Evolutionary conservation across 2,113 vertebrate species (phyloP).

Genomic region (Dicerorhinus sumatrensis): DNA sequence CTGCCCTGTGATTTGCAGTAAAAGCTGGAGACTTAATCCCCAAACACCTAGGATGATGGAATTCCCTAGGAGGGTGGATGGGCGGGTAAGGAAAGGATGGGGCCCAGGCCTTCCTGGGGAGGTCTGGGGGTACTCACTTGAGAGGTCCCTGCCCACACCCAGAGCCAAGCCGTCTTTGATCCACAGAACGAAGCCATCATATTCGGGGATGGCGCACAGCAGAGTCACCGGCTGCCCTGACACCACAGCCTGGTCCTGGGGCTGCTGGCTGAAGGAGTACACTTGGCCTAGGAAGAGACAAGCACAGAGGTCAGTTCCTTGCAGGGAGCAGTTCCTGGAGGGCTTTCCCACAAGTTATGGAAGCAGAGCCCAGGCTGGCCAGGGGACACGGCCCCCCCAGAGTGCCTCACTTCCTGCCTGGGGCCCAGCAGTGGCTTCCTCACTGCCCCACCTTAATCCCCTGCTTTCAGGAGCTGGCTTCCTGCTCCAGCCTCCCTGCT

Average conservation of each 20-base stretch:
- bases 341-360: neutral
- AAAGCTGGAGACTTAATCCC: neutral
- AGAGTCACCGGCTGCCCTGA: constrained; percentile 96
- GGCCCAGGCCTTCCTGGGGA: neutral
- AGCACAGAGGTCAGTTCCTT: accelerated
- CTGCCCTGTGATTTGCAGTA: neutral
- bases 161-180: constrained; percentile 97
- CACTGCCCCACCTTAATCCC: neutral
- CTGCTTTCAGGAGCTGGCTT: neutral
- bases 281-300: constrained; percentile 87
- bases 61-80: neutral
- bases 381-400: too few species aligned
- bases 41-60: neutral
- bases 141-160: constrained; percentile 96
- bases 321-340: accelerated
- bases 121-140: constrained; percentile 88
- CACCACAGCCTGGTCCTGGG: constrained; percentile 97
- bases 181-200: constrained; percentile 97
- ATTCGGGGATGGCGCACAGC: constrained; percentile 95
- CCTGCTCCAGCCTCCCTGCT: neutral
- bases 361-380: neutral
- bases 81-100: neutral
- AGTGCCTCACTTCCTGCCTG: neutral
- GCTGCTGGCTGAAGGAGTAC: constrained; percentile 96
- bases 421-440: neutral